Base-by-base conservation (phyloP, 23 tunicate genomes). In the Phallusia fumigata region DNA sequence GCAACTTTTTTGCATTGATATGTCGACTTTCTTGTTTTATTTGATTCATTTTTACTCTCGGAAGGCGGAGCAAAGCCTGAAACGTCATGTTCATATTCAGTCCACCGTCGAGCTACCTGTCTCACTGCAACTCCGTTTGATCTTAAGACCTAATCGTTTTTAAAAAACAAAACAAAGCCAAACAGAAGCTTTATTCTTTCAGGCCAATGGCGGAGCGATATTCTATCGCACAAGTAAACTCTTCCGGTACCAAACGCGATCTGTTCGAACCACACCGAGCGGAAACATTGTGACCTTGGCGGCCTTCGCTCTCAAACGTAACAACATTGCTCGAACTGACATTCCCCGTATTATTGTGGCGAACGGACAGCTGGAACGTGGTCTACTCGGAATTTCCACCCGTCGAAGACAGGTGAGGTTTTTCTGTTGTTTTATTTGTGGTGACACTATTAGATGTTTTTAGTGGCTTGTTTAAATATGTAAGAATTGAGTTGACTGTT, bases 311-410 rank as follows among this genome's bases (percentile, higher is more conserved):
- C 11, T 58, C 15, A 58, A 24, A 13, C 26, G 16, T 6, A 58
- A 58, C 13, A 24, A 24, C 26, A 11, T 22, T 24, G 69, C 16
- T 1, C 47, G 47, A 40, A 58, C 2, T 58, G 28, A 58, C 28
- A 5, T 58, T 1, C 69, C 69, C 3, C 69, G 69, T 58, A 16
- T 58, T 58, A 13, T 58, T 58, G 28, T 58, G 69, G 69, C 28
- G 28, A 58, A 58, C 69, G 69, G 69, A 58, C 69, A 58, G 28
- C 16, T 58, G 69, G 69, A 58, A 58, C 69, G 69, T 16, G 69
- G 69, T 24, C 26, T 58, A 11, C 69, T 58, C 16, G 69, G 69
- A 24, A 6, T 58, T 58, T 58, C 16, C 26, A 13, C 16, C 28
- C 69, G 69, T 3, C 3, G 5, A 24, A 1, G 15, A 5, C 69